phyloP scores from a whole-genome alignment of 2,888 invertebrate genomes.

The Ochlodes sylvanus region DNA sequence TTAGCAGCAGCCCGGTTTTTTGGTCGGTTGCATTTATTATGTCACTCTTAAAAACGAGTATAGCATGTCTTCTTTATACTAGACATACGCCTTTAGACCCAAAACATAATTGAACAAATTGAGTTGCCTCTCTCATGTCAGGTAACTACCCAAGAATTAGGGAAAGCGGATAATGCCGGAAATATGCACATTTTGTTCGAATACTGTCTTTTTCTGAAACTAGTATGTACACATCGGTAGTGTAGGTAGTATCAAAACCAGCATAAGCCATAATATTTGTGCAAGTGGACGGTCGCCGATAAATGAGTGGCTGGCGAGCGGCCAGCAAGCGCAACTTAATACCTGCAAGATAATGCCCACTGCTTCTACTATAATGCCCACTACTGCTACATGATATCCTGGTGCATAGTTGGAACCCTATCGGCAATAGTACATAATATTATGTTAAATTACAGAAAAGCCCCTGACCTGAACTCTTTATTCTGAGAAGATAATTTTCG shows the following conservation, averaged over 20 bases:
- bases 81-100: no score
- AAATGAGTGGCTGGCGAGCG: constrained; percentile 29
- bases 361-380: constrained; percentile 35
- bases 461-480: no score
- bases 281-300: constrained; percentile 34
- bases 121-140: no score
- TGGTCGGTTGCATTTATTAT: no score
- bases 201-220: background rate
- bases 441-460: no score
- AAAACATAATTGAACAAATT: no score
- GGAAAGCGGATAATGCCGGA: no score
- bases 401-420: constrained; percentile 11
- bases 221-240: background rate
- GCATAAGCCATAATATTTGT: constrained; percentile 28
- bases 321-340: constrained; percentile 30
- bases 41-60: no score
- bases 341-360: constrained; percentile 36
- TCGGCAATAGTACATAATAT: background rate
- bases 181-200: background rate
- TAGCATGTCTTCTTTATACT: no score
- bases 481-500: no score
- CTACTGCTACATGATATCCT: constrained; percentile 28
- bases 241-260: constrained; percentile 17
- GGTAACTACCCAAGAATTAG: no score
- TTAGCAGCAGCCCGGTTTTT: no score